phyloP scores from a whole-genome alignment of 64 coral and sea anemone genomes.

The Exaiptasia diaphana region DNA sequence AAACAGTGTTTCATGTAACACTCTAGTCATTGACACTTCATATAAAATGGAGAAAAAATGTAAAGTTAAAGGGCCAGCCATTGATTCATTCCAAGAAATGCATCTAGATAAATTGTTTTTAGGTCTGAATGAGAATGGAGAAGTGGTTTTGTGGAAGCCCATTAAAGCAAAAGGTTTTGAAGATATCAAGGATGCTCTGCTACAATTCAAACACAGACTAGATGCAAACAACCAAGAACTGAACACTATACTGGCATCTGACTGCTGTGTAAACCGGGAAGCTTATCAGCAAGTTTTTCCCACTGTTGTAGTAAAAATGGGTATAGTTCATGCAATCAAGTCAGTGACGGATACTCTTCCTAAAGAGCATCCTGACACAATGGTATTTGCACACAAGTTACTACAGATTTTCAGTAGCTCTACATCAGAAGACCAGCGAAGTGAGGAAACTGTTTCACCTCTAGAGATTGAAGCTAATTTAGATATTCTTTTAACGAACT shows the following conservation, averaged over 20 bases:
- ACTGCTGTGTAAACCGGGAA: slow-evolving; percentile 62
- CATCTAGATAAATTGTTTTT: slow-evolving; percentile 78
- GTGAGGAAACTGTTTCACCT: slow-evolving; percentile 23
- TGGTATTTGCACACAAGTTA: slow-evolving; percentile 56
- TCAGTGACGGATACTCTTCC: slow-evolving; percentile 56
- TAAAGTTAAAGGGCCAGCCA: slow-evolving; percentile 6
- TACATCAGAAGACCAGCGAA: slow-evolving; percentile 21
- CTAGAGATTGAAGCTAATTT: slow-evolving; percentile 73
- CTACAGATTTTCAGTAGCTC: slow-evolving; percentile 57
- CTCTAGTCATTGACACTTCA: neutral
- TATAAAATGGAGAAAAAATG: neutral
- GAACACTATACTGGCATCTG: slow-evolving; percentile 66
- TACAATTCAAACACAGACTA: slow-evolving; percentile 57
- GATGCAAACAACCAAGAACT: slow-evolving; percentile 29
- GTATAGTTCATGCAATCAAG: slow-evolving; percentile 64
- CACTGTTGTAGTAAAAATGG: slow-evolving; percentile 39
- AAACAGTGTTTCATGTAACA: neutral
- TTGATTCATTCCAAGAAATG: neutral
- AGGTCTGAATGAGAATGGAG: slow-evolving; percentile 68
- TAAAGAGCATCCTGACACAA: neutral
- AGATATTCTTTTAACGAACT: slow-evolving; percentile 62
- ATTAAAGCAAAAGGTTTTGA: slow-evolving; percentile 45
- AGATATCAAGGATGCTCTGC: slow-evolving; percentile 55
- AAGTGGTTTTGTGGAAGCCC: slow-evolving; percentile 63
- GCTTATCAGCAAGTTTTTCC: slow-evolving; percentile 71